Conservation (phyloP, 2,888 invertebrate species). For the Tenthredo amoena region DNA sequence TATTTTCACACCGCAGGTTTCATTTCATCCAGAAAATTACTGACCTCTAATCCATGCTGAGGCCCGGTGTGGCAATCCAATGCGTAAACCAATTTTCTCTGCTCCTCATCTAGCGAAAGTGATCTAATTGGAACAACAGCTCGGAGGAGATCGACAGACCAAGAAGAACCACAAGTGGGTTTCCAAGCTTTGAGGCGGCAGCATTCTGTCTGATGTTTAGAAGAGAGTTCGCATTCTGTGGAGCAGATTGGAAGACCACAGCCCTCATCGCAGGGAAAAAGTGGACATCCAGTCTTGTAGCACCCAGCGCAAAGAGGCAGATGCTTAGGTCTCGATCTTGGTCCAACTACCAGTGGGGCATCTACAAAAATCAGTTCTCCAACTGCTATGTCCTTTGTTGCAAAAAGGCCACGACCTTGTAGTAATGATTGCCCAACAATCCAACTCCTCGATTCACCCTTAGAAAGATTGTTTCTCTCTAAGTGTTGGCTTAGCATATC, state of each 20-base stretch:
- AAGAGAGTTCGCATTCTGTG: slow-evolving; percentile 81
- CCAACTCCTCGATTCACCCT: slow-evolving; percentile 78
- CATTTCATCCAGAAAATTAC: not conserved
- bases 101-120: slow-evolving; percentile 76
- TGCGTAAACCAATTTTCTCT: slow-evolving; percentile 79
- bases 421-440: slow-evolving; percentile 81
- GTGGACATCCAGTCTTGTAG: slow-evolving; percentile 77
- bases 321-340: slow-evolving; percentile 80
- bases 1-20: not conserved
- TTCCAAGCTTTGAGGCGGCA: slow-evolving; percentile 81
- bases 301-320: slow-evolving; percentile 85
- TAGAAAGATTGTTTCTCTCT: slow-evolving; percentile 58
- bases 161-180: slow-evolving; percentile 76
- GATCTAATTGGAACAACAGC: slow-evolving; percentile 78
- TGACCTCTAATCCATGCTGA: slow-evolving; percentile 81
- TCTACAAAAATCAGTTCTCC: slow-evolving; percentile 88
- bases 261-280: slow-evolving; percentile 81
- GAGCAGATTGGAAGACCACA: slow-evolving; percentile 88
- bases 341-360: slow-evolving; percentile 85
- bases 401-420: slow-evolving; percentile 87
- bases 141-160: slow-evolving; percentile 74
- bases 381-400: slow-evolving; percentile 82
- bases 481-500: slow-evolving; percentile 64
- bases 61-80: slow-evolving; percentile 80
- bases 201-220: slow-evolving; percentile 84